Conservation (phyloP, 2,797 vertebrate species). For the Gymnocypris eckloni region DNA sequence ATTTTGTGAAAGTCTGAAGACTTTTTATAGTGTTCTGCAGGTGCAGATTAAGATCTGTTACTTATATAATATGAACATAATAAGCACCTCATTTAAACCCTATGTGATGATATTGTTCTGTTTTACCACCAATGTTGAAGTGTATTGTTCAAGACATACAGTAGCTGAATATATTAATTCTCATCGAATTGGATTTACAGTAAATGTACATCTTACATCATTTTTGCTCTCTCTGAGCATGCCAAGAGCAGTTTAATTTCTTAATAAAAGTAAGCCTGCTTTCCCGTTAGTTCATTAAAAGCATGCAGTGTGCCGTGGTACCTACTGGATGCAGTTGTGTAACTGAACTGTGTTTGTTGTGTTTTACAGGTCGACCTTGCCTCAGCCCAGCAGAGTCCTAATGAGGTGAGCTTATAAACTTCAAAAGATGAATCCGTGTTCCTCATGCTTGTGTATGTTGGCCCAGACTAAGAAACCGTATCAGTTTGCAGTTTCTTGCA, state of each 20-base stretch:
- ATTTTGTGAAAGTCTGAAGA: not conserved
- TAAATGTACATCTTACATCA: not conserved
- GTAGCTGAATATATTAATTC: not conserved
- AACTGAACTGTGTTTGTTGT: conserved; percentile 56
- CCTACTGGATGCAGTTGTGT: conserved; percentile 51
- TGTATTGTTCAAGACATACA: not conserved
- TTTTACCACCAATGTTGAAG: not conserved
- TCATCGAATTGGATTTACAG: not conserved
- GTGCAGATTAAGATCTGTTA: not conserved
- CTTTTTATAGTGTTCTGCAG: not conserved
- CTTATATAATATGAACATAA: not conserved
- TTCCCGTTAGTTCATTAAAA: conserved; percentile 43
- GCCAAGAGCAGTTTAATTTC: not conserved
- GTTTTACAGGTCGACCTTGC: conserved; percentile 78
- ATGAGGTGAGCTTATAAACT: conserved; percentile 75
- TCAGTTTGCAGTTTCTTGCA: not conserved
- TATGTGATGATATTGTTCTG: not conserved
- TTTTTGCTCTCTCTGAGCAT: not conserved
- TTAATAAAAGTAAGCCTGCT: not conserved
- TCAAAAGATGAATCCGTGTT: conserved; percentile 10
- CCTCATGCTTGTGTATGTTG: not conserved
- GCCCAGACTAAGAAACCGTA: not conserved
- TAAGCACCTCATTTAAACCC: not conserved
- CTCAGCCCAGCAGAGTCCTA: conserved; percentile 69
- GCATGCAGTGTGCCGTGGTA: conserved; percentile 22